Conservation (phyloP, 2,888 invertebrate species). For the Sussaba pulchella region DNA sequence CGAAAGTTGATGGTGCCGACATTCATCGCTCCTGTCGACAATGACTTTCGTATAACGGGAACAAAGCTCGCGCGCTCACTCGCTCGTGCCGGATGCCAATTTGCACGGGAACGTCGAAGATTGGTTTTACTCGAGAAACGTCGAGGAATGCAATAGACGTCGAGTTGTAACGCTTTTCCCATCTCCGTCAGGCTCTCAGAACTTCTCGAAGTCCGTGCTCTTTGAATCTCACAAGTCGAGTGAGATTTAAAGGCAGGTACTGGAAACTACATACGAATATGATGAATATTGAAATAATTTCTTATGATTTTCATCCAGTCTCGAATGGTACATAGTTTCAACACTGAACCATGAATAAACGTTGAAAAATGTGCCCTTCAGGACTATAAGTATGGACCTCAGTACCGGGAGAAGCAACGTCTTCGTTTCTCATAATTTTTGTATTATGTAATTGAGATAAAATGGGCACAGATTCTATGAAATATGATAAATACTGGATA, state of each 20-base stretch:
- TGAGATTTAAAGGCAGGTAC: neutral
- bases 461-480: no score
- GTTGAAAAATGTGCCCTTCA: no score
- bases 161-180: constrained; percentile 63
- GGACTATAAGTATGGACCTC: no score
- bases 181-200: constrained; percentile 45
- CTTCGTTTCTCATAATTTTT: no score
- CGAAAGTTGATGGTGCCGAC: constrained; percentile 53
- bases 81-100: constrained; percentile 51
- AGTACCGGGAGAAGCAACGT: no score
- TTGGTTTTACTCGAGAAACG: constrained; percentile 72
- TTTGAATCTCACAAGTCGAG: constrained; percentile 13
- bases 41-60: constrained; percentile 52
- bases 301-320: neutral
- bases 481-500: no score
- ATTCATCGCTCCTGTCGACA: constrained; percentile 56
- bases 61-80: constrained; percentile 55
- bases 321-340: neutral
- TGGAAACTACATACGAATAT: constrained; percentile 8
- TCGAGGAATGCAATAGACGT: constrained; percentile 75
- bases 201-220: constrained; percentile 41
- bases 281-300: neutral
- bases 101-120: constrained; percentile 71
- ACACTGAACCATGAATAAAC: neutral
- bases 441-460: no score